Evolutionary conservation across 1,140 invertebrate species (phyloP), one percentile per base, ranked within the genome.

Genomic region (Scaptomyza pallida): DNA sequence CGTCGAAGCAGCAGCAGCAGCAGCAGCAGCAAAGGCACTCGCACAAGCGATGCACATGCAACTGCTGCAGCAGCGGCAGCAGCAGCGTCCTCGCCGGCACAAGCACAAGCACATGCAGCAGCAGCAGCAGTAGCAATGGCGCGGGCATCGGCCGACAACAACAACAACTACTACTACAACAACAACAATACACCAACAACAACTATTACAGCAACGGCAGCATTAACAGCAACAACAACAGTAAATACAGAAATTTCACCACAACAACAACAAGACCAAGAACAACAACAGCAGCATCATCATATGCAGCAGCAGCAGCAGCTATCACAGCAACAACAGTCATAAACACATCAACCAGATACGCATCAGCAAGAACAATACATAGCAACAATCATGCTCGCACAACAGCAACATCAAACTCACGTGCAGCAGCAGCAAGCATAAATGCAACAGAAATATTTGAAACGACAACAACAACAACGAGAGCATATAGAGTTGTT

Each of bases 161-260:
- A 33, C 48, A 26, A 33, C 52, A 45, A 9, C 54, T 12, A 4
- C 40, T 35, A 10, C 41, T 10, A 3, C 40, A 37, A 10, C 43
- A 19, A 12, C 40, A 17, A 4, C 47, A n/a, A n/a, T n/a, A 50
- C 17, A 33, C 19, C 54, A 50, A 8, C 52, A 50, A 8, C 47
- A 9, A 21, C 23, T 41, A 17, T 33, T 12, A 30, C 52, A 40
- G 21, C 55, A 37, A 16, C 43, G 30, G 45, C 48, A 50, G 35
- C 45, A 51, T 21, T 45, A 56, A 23, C 62, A 72, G 37, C 35
- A 72, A 5, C 30, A 72, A 5, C 30, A 45, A 45, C 35, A 13
- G n/a, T 52, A 41, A 37, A 37, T 10, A 23, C n/a, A 50, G 35
- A 13, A 44, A 19, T 33, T 45, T 35, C 40, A 47, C 17, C 12